Evolutionary conservation across 2,888 invertebrate genomes (phyloP).

Genomic region (Stenolophus ochropezus): DNA sequence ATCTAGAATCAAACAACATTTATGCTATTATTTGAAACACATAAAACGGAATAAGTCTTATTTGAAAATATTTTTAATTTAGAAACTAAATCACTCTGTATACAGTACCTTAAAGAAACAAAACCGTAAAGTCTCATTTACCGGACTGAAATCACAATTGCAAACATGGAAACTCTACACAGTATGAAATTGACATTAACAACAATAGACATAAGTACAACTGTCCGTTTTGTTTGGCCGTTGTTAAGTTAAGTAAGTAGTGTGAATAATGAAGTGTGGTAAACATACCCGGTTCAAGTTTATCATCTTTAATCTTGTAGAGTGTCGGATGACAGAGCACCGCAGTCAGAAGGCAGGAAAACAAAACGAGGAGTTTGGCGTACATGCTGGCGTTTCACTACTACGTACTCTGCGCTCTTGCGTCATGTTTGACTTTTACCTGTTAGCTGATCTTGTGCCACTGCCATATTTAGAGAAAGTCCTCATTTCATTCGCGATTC

Average conservation of each 20-base stretch:
- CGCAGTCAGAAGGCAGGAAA: conserved; percentile 69
- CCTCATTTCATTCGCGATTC: conserved; percentile 46
- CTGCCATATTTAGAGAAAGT: conserved; percentile 59
- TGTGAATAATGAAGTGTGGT: conserved; percentile 9
- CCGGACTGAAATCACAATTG: no score
- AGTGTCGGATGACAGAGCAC: conserved; percentile 70
- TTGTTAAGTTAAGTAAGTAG: not conserved
- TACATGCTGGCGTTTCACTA: conserved; percentile 46
- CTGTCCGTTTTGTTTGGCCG: no score
- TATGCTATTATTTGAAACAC: no score
- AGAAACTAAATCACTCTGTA: no score
- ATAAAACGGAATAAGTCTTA: no score
- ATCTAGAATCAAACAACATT: no score
- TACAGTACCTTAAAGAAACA: no score
- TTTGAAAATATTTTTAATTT: no score
- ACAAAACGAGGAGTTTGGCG: conserved; percentile 48
- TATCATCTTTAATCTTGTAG: conserved; percentile 74
- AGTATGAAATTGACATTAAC: no score
- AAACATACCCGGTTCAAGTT: conserved; percentile 74
- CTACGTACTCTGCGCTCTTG: conserved; percentile 14
- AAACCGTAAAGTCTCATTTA: no score
- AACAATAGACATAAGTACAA: no score
- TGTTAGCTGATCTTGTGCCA: conserved; percentile 35
- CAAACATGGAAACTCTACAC: no score
- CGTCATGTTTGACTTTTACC: conserved; percentile 49